Evolutionary conservation across 2,113 vertebrate species (phyloP), one percentile per base, ranked within the genome.

Genomic region (Apeltes quadracus): DNA sequence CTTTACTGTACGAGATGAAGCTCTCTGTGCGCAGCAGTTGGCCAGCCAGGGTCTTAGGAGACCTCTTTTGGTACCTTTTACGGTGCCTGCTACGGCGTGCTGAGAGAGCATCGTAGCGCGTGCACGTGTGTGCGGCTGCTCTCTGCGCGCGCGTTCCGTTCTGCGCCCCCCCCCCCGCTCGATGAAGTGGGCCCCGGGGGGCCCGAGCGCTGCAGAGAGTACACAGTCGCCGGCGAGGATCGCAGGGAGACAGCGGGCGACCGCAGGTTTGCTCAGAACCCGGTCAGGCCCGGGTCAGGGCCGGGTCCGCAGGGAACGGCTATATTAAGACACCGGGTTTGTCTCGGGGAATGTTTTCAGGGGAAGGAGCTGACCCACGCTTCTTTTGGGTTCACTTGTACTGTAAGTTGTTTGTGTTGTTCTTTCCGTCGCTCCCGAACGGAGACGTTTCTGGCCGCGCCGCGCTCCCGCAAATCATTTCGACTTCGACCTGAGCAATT

Each of bases 301-400:
- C 88, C 85, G 87, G 90, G 90, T 92, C 89, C 86, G 69, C 44
- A 72, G 89, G 89, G 82, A 89, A 86, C 23, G 56, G 87, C 93
- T 91, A 93, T 88, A 92, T 91, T 90, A 90, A 93, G 91, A 89
- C 83, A 69, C 85, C 65, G 88, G 91, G 91, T 93, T 93, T 93
- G 87, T 91, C 90, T 90, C 79, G 83, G 82, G 89, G 86, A 89
- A 92, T 94, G 90, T 93, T 92, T 92, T 84, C 64, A 66, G 82
- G 87, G 90, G 91, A 91, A 90, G 88, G 58, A 84, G 88, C 85
- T 90, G 92, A 94, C 91, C 92, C 80, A 58, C 84, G 78, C 85
- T 9, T 23, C 23, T 89, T 90, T 86, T 84, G 84, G 86, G 90
- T 93, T 94, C 82, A 81, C 66, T n/a, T 73, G 81, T 90, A 85